Percentiles rank a stretch among this genome's conserved stretches.
These are phyloP conservation scores for Drosophila fungiperda DNA, from an alignment of 2,888 invertebrate genomes.

Conservation along the genomic window DNA sequence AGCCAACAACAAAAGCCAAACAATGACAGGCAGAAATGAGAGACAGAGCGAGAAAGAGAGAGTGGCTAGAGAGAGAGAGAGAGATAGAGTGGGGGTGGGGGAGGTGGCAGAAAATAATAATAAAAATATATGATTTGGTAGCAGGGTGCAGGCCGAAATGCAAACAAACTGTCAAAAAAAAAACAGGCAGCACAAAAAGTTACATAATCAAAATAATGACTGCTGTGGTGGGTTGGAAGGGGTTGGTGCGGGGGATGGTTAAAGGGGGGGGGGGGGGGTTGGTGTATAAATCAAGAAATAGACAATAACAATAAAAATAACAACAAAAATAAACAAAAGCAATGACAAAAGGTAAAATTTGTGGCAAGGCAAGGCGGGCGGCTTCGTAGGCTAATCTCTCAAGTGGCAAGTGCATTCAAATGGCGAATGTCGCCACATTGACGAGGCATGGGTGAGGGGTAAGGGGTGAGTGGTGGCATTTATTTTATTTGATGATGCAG, in stretches of 20 bases:
- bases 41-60: neutral
- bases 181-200: conserved; percentile 58
- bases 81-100: neutral
- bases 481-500: conserved; percentile 61
- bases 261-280: neutral
- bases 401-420: conserved; percentile 83
- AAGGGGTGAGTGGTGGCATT: neutral
- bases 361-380: conserved; percentile 1
- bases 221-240: conserved; percentile 29
- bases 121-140: conserved; percentile 49
- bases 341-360: conserved; percentile 77
- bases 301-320: conserved; percentile 61
- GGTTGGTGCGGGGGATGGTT: neutral
- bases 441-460: neutral
- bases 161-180: conserved; percentile 79
- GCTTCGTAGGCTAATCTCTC: conserved; percentile 80
- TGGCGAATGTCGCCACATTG: conserved; percentile 71
- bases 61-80: neutral
- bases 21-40: conserved; percentile 47
- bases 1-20: conserved; percentile 43
- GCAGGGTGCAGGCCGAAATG: conserved; percentile 33
- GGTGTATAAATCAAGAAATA: conserved; percentile 59
- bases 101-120: conserved; percentile 40
- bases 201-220: conserved; percentile 81
- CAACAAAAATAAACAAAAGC: conserved; percentile 65